Evolutionary conservation across 1,140 invertebrate genomes (phyloP).

Genomic region (Eulimnadia texana): DNA sequence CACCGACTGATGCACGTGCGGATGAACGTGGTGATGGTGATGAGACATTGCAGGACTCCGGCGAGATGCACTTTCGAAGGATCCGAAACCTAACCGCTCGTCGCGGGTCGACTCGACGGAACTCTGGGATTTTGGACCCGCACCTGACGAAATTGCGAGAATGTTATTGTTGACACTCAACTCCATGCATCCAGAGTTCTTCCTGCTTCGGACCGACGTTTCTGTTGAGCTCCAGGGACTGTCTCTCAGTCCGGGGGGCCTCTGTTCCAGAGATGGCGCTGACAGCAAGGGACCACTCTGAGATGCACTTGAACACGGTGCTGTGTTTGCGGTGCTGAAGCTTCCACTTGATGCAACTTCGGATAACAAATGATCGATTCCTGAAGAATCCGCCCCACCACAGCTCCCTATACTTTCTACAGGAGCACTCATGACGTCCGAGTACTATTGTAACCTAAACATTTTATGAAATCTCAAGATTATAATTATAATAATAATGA

Average conservation of each 20-base stretch:
- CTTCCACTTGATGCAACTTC: neutral
- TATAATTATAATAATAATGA: too few relatives aligned
- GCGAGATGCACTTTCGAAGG: slow-evolving; percentile 72
- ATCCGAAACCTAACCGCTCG: too few relatives aligned
- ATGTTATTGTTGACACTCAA: neutral
- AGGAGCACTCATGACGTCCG: too few relatives aligned
- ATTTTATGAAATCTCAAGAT: too few relatives aligned
- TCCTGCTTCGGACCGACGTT: neutral
- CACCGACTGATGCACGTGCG: slow-evolving; percentile 1
- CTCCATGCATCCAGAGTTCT: neutral
- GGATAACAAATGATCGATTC: neutral
- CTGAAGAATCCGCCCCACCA: neutral
- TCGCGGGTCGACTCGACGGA: slow-evolving; percentile 34
- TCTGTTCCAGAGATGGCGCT: neutral
- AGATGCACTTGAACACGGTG: neutral
- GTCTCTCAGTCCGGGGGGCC: neutral
- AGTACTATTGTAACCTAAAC: too few relatives aligned
- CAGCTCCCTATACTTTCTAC: too few relatives aligned
- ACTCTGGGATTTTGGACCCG: neutral
- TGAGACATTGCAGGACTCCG: neutral
- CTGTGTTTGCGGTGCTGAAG: neutral
- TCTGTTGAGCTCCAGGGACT: neutral
- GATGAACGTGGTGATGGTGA: slow-evolving; percentile 22
- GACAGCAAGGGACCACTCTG: neutral
- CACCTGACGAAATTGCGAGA: neutral